phyloP scores from a whole-genome alignment of 2,113 vertebrate species.

The Merops nubicus region DNA sequence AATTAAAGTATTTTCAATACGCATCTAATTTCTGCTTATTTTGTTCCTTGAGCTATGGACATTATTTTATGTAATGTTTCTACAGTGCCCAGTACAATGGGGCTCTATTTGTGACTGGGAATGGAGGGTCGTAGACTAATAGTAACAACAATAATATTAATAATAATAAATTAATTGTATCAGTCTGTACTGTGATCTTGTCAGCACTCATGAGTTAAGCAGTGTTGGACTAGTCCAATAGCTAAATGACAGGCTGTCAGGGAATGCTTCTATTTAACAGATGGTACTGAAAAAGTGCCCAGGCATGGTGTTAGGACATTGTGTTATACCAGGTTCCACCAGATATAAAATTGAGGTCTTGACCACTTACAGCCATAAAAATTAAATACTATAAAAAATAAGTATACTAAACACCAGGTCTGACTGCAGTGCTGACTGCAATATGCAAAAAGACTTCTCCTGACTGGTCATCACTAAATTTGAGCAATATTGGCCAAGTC shows the following conservation, averaged over 20 bases:
- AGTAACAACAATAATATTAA: background rate
- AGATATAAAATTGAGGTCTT: conserved; percentile 23
- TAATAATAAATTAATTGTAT: background rate
- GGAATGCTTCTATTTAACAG: conserved; percentile 41
- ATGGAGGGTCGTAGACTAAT: background rate
- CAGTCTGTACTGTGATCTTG: background rate
- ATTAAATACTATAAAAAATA: background rate
- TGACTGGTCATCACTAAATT: background rate
- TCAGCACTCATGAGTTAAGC: background rate
- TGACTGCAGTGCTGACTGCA: background rate
- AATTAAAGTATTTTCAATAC: background rate
- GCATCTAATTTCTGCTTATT: background rate
- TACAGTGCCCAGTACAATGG: background rate
- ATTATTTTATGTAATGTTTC: background rate
- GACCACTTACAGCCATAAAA: conserved; percentile 22
- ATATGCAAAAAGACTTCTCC: background rate
- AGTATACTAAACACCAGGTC: background rate
- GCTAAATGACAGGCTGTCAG: conserved; percentile 33
- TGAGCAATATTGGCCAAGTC: background rate
- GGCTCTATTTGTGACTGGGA: background rate
- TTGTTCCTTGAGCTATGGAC: background rate
- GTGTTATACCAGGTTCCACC: background rate
- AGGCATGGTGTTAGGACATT: background rate
- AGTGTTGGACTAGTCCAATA: background rate
- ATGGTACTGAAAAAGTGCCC: background rate